phyloP scores from a whole-genome alignment of 2,113 vertebrate genomes.

The Vidua chalybeata region DNA sequence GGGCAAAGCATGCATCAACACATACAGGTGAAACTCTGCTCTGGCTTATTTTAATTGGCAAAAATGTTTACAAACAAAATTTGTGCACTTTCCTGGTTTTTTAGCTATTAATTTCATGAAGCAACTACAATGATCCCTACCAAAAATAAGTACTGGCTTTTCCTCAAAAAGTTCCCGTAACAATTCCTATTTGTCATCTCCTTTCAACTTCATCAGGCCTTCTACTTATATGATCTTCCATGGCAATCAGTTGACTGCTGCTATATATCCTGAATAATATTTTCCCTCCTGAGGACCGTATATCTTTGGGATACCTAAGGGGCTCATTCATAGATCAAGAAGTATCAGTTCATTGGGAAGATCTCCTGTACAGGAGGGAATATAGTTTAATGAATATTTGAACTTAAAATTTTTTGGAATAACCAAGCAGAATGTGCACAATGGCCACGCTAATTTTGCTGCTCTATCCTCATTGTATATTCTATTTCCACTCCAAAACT shows the following conservation, averaged over 20 bases:
- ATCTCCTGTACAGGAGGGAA: background rate
- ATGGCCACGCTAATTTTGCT: background rate
- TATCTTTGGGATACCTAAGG: background rate
- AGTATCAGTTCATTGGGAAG: background rate
- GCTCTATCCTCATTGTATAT: background rate
- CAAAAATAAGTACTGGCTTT: background rate
- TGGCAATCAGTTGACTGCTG: background rate
- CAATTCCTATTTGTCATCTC: background rate
- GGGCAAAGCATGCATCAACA: background rate
- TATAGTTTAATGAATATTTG: background rate
- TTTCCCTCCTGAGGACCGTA: background rate
- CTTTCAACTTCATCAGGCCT: background rate
- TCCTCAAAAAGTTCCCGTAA: background rate
- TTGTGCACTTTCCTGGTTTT: background rate
- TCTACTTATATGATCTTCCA: background rate
- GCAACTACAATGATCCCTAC: background rate
- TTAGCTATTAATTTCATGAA: background rate
- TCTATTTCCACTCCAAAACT: background rate
- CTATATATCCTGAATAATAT: background rate
- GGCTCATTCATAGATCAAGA: background rate
- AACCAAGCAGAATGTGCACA: background rate
- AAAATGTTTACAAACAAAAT: background rate
- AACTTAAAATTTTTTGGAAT: background rate
- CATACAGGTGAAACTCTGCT: background rate
- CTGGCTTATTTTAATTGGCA: background rate